Evolutionary conservation across 2,113 vertebrate species (phyloP).

Genomic region (Oenanthe oenanthe): DNA sequence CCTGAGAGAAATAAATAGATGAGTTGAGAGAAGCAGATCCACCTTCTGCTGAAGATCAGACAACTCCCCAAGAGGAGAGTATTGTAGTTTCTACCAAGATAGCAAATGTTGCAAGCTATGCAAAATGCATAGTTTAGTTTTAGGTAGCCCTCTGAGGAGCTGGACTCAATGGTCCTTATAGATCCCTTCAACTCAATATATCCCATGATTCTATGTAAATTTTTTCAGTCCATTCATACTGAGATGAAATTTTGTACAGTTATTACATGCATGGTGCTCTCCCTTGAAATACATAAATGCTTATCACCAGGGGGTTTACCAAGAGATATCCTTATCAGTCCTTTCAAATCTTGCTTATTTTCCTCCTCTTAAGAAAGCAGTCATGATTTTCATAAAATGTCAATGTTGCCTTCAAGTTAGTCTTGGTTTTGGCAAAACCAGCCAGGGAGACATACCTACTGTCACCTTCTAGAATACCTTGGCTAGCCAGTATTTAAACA

Average conservation of each 20-base stretch:
- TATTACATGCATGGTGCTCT: background rate
- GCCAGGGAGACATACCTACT: background rate
- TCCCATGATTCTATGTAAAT: background rate
- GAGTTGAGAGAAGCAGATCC: background rate
- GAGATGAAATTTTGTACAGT: background rate
- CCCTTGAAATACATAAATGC: background rate
- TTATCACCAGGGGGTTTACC: background rate
- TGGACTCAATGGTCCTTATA: background rate
- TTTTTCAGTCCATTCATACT: background rate
- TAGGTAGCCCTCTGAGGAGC: background rate
- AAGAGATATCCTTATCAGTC: background rate
- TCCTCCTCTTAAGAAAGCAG: background rate
- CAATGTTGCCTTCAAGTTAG: background rate
- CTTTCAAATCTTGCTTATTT: background rate
- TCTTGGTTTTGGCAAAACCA: background rate
- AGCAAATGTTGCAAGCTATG: background rate
- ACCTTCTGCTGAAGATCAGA: background rate
- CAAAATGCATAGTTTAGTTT: background rate
- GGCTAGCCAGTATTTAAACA: background rate
- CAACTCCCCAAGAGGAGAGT: background rate
- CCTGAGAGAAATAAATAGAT: background rate
- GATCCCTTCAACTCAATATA: background rate
- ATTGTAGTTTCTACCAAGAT: background rate
- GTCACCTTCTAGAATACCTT: background rate
- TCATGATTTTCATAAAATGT: background rate